These are phyloP conservation scores for Drosophila miranda DNA, from an alignment of 1,140 invertebrate genomes.

Conservation along the genomic window DNA sequence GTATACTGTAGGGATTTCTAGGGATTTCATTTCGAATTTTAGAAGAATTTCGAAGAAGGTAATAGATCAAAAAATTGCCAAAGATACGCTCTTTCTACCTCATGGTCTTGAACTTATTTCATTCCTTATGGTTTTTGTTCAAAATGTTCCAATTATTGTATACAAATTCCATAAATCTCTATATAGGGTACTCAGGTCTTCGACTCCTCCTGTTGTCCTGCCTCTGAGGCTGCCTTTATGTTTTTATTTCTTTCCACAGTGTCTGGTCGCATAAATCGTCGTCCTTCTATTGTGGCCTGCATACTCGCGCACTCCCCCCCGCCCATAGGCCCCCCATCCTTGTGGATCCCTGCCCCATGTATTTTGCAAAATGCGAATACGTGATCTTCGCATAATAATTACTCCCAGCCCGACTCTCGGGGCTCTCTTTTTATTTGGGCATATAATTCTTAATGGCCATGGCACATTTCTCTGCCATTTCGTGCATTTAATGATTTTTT, in stretches of 20 bases:
- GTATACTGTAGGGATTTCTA: too few relatives aligned
- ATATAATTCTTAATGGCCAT: conserved; percentile 76
- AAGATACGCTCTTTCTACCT: too few relatives aligned
- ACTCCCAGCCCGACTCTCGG: conserved; percentile 39
- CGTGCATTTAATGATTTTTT: conserved; percentile 80
- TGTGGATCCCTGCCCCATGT: conserved; percentile 8
- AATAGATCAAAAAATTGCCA: too few relatives aligned
- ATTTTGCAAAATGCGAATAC: conserved; percentile 77
- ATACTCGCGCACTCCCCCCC: conserved; percentile 9
- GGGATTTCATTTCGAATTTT: too few relatives aligned
- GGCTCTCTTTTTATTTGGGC: conserved; percentile 43
- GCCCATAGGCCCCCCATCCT: background rate
- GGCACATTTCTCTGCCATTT: conserved; percentile 78
- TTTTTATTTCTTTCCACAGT: conserved; percentile 34
- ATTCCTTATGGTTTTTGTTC: too few relatives aligned
- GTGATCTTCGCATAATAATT: conserved; percentile 79
- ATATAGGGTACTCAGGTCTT: too few relatives aligned
- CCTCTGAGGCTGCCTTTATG: conserved; percentile 14
- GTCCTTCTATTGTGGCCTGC: conserved; percentile 65
- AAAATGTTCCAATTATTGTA: too few relatives aligned
- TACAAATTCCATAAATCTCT: too few relatives aligned
- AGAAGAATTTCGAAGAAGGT: too few relatives aligned
- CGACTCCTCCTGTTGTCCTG: background rate
- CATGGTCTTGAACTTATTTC: too few relatives aligned
- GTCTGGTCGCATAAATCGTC: conserved; percentile 63